These are phyloP conservation scores for Biston stratarius DNA, from an alignment of 2,888 invertebrate genomes.

Conservation along the genomic window DNA sequence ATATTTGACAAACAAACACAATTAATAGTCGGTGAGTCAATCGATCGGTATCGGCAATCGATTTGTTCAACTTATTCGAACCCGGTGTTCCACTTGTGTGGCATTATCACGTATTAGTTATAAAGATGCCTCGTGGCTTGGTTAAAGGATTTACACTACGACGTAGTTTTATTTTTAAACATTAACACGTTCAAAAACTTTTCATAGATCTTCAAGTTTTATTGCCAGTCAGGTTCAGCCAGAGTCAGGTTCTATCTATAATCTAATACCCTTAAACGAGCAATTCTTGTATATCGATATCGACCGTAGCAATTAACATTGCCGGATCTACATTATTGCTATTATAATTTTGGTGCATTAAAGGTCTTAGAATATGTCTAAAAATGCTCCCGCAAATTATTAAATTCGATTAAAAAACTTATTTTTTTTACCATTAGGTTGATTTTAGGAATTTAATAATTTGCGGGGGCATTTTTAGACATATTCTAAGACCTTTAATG, in stretches of 20 bases:
- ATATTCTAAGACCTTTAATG: no score
- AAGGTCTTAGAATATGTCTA: no score
- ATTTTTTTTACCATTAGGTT: no score
- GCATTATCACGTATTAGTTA: slow-evolving; percentile 32
- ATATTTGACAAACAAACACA: background rate
- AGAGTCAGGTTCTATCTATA: slow-evolving; percentile 5
- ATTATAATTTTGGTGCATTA: no score
- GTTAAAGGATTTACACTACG: slow-evolving; percentile 25
- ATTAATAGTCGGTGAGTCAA: slow-evolving; percentile 11
- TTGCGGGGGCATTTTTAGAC: no score
- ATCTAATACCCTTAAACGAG: no score
- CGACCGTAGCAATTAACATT: no score
- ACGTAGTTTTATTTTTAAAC: slow-evolving; percentile 18
- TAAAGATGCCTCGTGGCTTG: slow-evolving; percentile 28
- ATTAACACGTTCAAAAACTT: slow-evolving; percentile 12
- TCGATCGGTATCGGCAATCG: slow-evolving; percentile 7
- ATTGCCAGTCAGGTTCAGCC: background rate
- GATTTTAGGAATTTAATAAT: no score
- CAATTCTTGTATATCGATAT: no score
- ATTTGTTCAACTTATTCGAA: slow-evolving; percentile 16
- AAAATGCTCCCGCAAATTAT: no score
- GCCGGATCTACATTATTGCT: no score
- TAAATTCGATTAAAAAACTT: no score
- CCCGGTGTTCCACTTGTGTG: slow-evolving; percentile 31
- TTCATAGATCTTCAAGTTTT: slow-evolving; percentile 12